phyloP scores from a whole-genome alignment of 2,797 vertebrate species.

The Carapus acus region DNA sequence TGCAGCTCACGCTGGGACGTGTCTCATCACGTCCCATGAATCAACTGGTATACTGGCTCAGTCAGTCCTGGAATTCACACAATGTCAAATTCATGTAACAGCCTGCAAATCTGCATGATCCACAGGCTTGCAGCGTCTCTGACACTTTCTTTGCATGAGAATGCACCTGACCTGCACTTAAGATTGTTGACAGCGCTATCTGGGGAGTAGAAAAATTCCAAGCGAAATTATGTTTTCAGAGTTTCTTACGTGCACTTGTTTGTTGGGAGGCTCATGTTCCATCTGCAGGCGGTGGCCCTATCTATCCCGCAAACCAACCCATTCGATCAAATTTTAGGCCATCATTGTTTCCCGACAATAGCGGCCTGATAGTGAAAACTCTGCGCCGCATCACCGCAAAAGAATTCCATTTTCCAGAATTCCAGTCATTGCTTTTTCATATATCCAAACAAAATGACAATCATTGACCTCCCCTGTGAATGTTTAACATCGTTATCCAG shows the following conservation, averaged over 20 bases:
- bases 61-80: slow-evolving; percentile 47
- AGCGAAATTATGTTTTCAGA: no score
- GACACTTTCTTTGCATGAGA: not conserved
- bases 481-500: slow-evolving; percentile 24
- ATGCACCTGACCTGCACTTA: not conserved
- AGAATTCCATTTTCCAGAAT: no score
- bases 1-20: slow-evolving; percentile 24
- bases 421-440: not conserved
- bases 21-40: slow-evolving; percentile 40
- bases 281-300: not conserved
- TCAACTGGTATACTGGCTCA: slow-evolving; percentile 34
- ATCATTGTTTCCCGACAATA: not conserved
- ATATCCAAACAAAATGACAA: slow-evolving; percentile 2
- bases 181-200: no score
- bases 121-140: not conserved
- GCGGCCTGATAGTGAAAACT: not conserved
- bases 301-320: not conserved
- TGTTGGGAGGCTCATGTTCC: not conserved
- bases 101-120: slow-evolving; percentile 27
- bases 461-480: not conserved
- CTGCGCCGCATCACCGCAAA: no score
- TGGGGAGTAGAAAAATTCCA: no score
- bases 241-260: no score
- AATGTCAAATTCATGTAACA: slow-evolving; percentile 44
- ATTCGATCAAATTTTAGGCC: not conserved